These are phyloP conservation scores for Esox niger DNA, from an alignment of 2,113 vertebrate species.

Conservation along the genomic window DNA sequence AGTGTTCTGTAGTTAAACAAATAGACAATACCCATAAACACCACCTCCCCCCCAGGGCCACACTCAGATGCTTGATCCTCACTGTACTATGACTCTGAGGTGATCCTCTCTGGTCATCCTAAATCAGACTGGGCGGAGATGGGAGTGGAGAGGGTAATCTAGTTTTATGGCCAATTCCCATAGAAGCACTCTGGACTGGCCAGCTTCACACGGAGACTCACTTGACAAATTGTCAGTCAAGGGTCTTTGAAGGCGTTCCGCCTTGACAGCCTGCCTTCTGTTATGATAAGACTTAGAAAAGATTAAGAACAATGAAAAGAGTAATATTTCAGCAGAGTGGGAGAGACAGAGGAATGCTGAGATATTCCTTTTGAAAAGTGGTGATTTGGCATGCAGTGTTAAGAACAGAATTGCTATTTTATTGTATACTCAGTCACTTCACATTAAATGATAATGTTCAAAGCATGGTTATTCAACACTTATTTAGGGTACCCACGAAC, in stretches of 20 bases:
- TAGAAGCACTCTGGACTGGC: constrained; percentile 26
- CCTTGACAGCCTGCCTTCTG: constrained; percentile 3
- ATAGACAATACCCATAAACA: constrained; percentile 2
- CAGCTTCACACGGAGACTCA: constrained; percentile 30
- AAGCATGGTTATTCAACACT: too few species aligned
- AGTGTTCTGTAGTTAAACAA: too few species aligned
- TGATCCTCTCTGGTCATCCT: not conserved
- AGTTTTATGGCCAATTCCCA: constrained; percentile 13
- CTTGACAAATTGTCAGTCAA: constrained; percentile 49
- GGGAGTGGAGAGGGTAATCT: not conserved
- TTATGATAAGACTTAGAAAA: constrained; percentile 46
- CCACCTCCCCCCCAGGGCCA: constrained; percentile 1
- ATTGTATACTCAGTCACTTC: too few species aligned
- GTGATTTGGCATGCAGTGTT: too few species aligned
- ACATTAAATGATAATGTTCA: too few species aligned
- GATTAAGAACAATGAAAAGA: constrained; percentile 17
- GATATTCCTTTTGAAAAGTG: not conserved
- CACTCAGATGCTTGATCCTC: not conserved
- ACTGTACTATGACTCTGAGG: too few species aligned
- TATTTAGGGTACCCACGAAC: too few species aligned
- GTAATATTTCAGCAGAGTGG: not conserved
- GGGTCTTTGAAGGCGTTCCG: constrained; percentile 27
- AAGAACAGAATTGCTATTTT: too few species aligned
- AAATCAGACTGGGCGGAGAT: not conserved
- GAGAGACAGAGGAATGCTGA: not conserved